These are phyloP conservation scores for Borostomias antarcticus DNA, from an alignment of 2,797 vertebrate genomes.

Conservation along the genomic window DNA sequence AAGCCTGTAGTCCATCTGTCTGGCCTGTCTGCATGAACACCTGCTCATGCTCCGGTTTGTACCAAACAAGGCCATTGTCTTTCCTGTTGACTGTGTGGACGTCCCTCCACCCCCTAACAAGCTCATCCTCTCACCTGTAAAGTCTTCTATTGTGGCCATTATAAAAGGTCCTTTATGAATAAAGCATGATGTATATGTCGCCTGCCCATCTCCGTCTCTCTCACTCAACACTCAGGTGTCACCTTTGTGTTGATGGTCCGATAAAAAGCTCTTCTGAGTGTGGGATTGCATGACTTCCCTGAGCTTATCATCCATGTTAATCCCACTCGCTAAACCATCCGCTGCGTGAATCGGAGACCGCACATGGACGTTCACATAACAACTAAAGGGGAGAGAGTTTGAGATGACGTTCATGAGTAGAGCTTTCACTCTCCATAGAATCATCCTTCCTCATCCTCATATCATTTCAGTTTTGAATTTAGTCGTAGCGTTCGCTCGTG, in stretches of 20 bases:
- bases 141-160: slow-evolving; percentile 37
- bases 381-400: background rate
- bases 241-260: slow-evolving; percentile 45
- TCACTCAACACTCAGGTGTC: slow-evolving; percentile 33
- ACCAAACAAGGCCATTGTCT: no score
- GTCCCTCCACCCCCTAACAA: background rate
- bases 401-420: no score
- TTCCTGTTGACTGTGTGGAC: background rate
- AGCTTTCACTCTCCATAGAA: no score
- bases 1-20: slow-evolving; percentile 31
- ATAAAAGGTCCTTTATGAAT: slow-evolving; percentile 51
- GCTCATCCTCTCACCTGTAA: slow-evolving; percentile 21
- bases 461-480: background rate
- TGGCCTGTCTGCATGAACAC: slow-evolving; percentile 36
- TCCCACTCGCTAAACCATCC: slow-evolving; percentile 46
- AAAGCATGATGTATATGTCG: slow-evolving; percentile 56
- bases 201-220: slow-evolving; percentile 38
- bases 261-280: slow-evolving; percentile 43
- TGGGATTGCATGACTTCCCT: slow-evolving; percentile 39
- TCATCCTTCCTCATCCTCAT: no score
- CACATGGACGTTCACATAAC: slow-evolving; percentile 40
- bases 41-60: slow-evolving; percentile 22
- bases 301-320: slow-evolving; percentile 34
- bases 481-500: no score
- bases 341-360: slow-evolving; percentile 30